Conservation (phyloP, 2,888 invertebrate species). For the Crematogaster levior region DNA sequence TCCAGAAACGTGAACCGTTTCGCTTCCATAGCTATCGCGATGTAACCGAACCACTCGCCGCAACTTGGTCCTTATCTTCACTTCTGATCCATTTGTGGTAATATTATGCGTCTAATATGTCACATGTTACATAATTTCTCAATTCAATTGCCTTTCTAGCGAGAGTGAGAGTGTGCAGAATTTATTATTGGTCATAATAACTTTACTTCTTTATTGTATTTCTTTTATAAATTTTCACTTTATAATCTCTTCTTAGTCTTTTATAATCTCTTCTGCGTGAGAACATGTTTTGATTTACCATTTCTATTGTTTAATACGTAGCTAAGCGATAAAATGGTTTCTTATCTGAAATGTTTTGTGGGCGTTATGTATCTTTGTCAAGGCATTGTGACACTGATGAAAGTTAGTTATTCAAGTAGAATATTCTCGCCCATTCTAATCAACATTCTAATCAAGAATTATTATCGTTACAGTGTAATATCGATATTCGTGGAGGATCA, state of each 20-base stretch:
- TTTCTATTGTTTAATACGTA: constrained; percentile 56
- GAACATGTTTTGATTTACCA: constrained; percentile 61
- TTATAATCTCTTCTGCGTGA: constrained; percentile 61
- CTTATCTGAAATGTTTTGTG: constrained; percentile 38
- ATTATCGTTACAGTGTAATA: not conserved
- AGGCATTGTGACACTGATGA: not conserved
- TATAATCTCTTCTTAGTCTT: not conserved
- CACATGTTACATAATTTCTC: constrained; percentile 60
- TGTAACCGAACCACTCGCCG: constrained; percentile 39
- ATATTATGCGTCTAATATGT: constrained; percentile 55
- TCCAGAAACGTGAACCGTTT: constrained; percentile 39
- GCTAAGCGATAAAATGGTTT: constrained; percentile 38
- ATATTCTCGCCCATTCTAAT: not conserved
- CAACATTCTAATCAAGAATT: not conserved
- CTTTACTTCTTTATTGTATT: constrained; percentile 57
- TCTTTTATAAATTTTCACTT: not conserved
- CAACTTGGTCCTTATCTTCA: constrained; percentile 35
- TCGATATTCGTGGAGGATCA: not conserved
- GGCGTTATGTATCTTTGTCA: not conserved
- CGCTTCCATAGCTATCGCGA: constrained; percentile 21
- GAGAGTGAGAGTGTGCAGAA: constrained; percentile 55
- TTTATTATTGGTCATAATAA: constrained; percentile 60
- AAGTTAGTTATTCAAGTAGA: not conserved
- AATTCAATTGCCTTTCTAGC: constrained; percentile 28
- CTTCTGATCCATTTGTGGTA: constrained; percentile 32